Evolutionary conservation across 2,888 invertebrate genomes (phyloP), one percentile per base, ranked within the genome.

Genomic region (Heliconius aoede): DNA sequence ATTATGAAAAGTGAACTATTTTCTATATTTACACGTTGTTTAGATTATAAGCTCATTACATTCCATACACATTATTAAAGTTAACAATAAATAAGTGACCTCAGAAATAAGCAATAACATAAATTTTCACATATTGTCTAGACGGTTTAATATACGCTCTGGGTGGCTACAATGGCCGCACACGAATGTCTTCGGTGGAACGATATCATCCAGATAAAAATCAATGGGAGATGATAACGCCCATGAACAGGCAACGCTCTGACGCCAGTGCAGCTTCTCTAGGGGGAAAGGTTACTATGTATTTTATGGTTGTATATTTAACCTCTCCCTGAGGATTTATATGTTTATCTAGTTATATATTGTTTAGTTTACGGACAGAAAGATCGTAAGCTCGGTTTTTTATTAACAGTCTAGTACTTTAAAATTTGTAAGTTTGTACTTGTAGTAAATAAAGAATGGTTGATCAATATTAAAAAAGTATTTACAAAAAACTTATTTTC

Each of bases 131-230:
- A 11, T 40, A n/a, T 69, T 46, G 51, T 69, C 32, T 72, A 96
- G 95, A 96, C 85, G 96, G 95, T 71, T 93, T 96, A 83, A 96
- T 98, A 78, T 98, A 97, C 89, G 98, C 97, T 0, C 95, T 98
- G 83, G 98, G 98, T 0, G 98, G 98, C 0, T 97, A 97, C 90
- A 97, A 97, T 87, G 97, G 97, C 18, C 95, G 96, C 62, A 95
- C 95, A 13, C 96, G 98, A 81, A 96, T 98, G 95, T 95, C 95
- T 55, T 96, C 97, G 0, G 97, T 96, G 5, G 98, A 98, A 88
- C 95, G 97, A 24, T 98, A 97, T 89, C 96, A 97, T 85, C 96
- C 97, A 0, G 95, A 95, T 80, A 95, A 95, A 79, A 97, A 98
- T 88, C 96, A 96, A 83, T 98, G 98, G 98, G 96, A 97, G 87